Evolutionary conservation across 2,797 vertebrate species (phyloP), one percentile per base, ranked within the genome.

Genomic region (Enteromius radiatus): DNA sequence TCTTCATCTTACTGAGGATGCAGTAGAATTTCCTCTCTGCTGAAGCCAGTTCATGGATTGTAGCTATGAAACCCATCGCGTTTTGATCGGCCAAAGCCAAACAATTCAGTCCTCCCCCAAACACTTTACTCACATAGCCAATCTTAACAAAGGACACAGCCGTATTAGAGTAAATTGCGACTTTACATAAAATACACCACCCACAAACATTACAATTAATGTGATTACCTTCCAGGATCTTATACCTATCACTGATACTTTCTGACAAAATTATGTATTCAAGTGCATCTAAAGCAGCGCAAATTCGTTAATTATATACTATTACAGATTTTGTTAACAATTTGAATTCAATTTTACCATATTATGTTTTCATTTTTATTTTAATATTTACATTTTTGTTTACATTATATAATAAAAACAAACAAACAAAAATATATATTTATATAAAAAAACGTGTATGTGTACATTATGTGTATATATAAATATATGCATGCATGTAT

Each of bases 11-110:
- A 38, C 94, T 96, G 79, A 96, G 88, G 90, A 91, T 96, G 92
- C 92, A 95, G 92, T 96, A 97, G 89, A 97, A 96, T 74, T 90
- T 93, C 87, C 97, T 95, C 92, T 99, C 98, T 3, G 95, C 94
- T 82, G 96, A 94, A 33, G 96, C 96, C 90, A 99, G 92, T 85
- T 99, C 96, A 6, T 99, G 97, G 43, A 98, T 91, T 76, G 95
- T 96, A 15, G 96, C 94, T 78, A 98, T 96, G 78, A 97, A 97
- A 36, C 97, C 97, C 95, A 96, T 97, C 74, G 97, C 85, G 21
- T 98, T 99, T 84, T 93, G 95, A 92, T 99, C 97, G 45, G 95
- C 93, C 89, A 99, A 89, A 56, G 93, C 93, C 17, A 96, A 90
- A 87, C 94, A 98, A 80, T 84, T 94, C 82, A 93, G 92, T 73